Conservation (phyloP, 2,113 vertebrate species). For the Grammatotria lemairii region DNA sequence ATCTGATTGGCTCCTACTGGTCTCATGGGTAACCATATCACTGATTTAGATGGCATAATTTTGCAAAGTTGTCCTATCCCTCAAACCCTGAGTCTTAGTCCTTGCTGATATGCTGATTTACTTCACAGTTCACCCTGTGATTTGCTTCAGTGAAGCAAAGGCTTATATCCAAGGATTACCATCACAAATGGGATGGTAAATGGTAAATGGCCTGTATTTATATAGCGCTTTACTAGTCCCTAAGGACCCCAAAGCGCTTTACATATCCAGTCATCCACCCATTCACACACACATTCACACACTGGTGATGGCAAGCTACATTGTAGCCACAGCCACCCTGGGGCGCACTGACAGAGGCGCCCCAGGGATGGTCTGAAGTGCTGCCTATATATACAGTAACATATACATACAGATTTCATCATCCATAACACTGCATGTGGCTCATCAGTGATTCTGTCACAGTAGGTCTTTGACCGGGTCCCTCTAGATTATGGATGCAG, state of each 20-base stretch:
- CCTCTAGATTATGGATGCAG: neutral
- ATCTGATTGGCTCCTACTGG: neutral
- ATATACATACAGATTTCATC: neutral
- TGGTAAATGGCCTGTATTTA: too few species aligned
- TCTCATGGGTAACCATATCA: neutral
- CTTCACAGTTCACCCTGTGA: neutral
- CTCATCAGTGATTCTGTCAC: constrained; percentile 7
- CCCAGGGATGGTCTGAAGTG: neutral
- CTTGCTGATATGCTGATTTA: neutral
- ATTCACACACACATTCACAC: too few species aligned
- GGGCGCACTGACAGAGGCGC: too few species aligned
- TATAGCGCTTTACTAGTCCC: too few species aligned
- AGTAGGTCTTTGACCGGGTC: neutral
- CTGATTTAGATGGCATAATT: neutral
- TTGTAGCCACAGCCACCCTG: too few species aligned
- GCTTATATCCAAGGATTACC: neutral
- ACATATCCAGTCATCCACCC: too few species aligned
- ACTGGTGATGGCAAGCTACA: too few species aligned
- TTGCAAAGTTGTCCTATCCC: neutral
- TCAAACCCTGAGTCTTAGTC: neutral
- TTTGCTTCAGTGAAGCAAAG: neutral
- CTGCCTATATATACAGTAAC: neutral
- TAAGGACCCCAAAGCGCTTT: too few species aligned
- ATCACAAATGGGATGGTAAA: neutral
- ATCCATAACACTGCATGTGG: neutral